Evolutionary conservation across 2,888 invertebrate genomes (phyloP).

Genomic region (Cantharis flavilabris): DNA sequence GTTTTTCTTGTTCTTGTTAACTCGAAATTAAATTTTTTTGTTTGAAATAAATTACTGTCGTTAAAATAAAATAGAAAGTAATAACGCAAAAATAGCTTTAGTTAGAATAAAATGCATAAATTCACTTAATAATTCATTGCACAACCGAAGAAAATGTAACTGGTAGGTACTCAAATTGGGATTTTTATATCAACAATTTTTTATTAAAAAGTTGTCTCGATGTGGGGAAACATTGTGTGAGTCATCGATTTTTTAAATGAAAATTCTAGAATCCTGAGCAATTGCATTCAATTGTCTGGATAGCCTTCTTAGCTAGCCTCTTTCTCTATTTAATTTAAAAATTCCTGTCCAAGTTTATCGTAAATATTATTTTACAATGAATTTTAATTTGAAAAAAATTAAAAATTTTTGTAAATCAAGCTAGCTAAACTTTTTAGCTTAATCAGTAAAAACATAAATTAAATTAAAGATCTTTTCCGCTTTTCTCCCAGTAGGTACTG

Average conservation of each 20-base stretch:
- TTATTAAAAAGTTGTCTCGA: neutral
- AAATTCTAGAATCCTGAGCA: neutral
- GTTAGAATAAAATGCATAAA: too few species aligned
- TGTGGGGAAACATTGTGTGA: neutral
- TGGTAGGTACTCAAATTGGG: neutral
- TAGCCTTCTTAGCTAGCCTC: neutral
- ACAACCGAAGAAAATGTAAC: neutral
- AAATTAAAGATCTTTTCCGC: too few species aligned
- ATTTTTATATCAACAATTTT: neutral
- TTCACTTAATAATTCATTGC: too few species aligned
- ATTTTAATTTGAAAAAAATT: too few species aligned
- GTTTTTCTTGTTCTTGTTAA: too few species aligned
- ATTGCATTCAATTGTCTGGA: neutral
- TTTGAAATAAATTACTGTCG: neutral
- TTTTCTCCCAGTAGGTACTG: too few species aligned
- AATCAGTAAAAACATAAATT: too few species aligned
- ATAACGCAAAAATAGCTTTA: neutral
- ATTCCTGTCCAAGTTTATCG: neutral
- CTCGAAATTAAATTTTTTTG: too few species aligned
- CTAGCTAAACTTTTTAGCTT: too few species aligned
- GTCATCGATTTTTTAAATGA: neutral
- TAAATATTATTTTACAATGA: neutral
- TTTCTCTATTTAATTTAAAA: neutral
- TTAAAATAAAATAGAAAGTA: neutral
- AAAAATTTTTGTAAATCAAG: too few species aligned